Conservation (phyloP, 2,888 invertebrate genomes). For the Eueremaeus valkanovi region DNA sequence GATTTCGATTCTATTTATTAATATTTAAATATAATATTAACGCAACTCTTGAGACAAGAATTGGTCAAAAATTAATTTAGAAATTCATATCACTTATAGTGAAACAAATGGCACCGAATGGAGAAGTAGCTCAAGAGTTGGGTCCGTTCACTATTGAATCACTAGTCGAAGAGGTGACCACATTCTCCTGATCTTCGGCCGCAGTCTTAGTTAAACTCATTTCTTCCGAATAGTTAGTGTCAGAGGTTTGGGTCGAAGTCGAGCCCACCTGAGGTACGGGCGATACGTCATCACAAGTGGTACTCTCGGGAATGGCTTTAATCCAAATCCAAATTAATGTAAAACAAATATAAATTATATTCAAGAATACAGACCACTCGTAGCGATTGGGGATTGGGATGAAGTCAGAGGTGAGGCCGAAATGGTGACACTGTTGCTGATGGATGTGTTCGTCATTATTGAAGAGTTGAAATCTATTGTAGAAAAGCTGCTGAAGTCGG, state of each 20-base stretch:
- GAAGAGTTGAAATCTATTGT: conserved; percentile 18
- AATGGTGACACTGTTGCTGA: not conserved
- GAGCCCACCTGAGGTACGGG: not conserved
- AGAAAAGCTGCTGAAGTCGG: conserved; percentile 49
- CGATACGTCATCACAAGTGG: not conserved
- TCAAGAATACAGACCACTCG: not conserved
- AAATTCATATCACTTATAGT: not conserved
- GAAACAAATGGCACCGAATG: not conserved
- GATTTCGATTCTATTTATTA: too few species aligned
- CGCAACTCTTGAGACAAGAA: too few species aligned
- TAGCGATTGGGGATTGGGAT: not conserved
- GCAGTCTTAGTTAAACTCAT: not conserved
- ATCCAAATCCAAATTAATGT: not conserved
- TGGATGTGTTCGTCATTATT: not conserved
- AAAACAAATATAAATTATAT: not conserved
- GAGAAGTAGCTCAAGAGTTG: not conserved
- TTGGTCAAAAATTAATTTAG: not conserved
- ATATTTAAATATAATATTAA: too few species aligned
- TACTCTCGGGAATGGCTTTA: not conserved
- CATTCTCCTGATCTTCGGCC: conserved; percentile 13
- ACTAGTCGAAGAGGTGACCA: conserved; percentile 11
- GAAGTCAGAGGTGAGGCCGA: not conserved
- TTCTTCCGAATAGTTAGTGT: not conserved
- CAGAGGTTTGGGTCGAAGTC: not conserved
- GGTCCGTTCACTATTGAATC: not conserved